Evolutionary conservation across 64 coral and sea anemone species (phyloP).

Genomic region (Dendronephthya gigantea): DNA sequence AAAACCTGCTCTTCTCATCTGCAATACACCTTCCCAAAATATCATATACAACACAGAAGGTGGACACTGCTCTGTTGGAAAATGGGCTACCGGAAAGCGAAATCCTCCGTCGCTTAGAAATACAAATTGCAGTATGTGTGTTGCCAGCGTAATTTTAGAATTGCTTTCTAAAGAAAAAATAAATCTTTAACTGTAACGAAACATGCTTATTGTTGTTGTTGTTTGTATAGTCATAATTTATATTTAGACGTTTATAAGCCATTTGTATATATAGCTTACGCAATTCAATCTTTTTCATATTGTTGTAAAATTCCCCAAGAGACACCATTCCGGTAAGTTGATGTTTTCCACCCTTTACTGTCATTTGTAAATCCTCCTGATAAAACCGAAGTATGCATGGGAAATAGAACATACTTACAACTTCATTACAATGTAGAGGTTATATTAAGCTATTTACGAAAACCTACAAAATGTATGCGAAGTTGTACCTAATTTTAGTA

Average conservation of each 20-base stretch:
- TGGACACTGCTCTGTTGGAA: constrained; percentile 5
- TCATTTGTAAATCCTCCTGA: constrained; percentile 19
- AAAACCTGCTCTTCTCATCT: constrained; percentile 29
- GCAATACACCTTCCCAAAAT: constrained; percentile 37
- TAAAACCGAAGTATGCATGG: background rate
- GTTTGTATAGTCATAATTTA: too few relatives aligned
- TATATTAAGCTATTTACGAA: too few relatives aligned
- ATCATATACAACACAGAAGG: constrained; percentile 12
- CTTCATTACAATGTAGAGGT: background rate
- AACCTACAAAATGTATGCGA: too few relatives aligned
- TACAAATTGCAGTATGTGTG: constrained; percentile 28
- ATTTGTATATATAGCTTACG: background rate
- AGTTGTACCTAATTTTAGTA: too few relatives aligned
- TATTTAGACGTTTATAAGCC: too few relatives aligned
- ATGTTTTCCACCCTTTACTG: constrained; percentile 1
- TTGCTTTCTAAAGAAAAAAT: background rate
- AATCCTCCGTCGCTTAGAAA: constrained; percentile 41
- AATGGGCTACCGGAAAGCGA: constrained; percentile 37
- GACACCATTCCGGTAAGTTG: constrained; percentile 1
- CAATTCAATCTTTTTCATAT: background rate
- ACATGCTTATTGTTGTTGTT: too few relatives aligned
- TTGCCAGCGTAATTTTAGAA: constrained; percentile 7
- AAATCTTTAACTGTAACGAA: too few relatives aligned
- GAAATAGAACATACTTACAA: background rate
- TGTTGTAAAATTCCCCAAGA: background rate